Evolutionary conservation across 2,113 vertebrate species (phyloP).

Genomic region (Esox niger): DNA sequence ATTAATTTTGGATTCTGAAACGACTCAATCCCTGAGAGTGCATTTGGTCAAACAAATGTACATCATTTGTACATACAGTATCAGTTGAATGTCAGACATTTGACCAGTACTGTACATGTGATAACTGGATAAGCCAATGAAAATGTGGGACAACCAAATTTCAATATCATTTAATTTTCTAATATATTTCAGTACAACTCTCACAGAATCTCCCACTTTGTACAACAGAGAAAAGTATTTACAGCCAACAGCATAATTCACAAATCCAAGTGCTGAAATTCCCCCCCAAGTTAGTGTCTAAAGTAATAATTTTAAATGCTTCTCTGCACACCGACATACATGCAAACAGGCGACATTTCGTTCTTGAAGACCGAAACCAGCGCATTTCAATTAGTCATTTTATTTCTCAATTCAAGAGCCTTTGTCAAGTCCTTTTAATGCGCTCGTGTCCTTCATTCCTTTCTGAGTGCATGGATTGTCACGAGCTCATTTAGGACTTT

Average conservation of each 20-base stretch:
- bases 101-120: no score
- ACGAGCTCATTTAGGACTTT: background rate
- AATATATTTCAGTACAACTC: slow-evolving; percentile 68
- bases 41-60: no score
- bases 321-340: slow-evolving; percentile 48
- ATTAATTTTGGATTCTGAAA: background rate
- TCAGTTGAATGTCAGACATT: no score
- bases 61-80: no score
- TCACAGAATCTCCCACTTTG: slow-evolving; percentile 71
- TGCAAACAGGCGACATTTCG: slow-evolving; percentile 46
- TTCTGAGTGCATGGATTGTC: background rate
- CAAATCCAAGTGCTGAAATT: slow-evolving; percentile 75
- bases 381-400: slow-evolving; percentile 20
- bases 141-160: slow-evolving; percentile 21
- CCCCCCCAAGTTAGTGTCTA: slow-evolving; percentile 74
- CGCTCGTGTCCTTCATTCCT: background rate
- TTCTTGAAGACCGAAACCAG: slow-evolving; percentile 47
- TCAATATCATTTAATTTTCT: slow-evolving; percentile 74
- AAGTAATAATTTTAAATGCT: slow-evolving; percentile 44
- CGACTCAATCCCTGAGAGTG: background rate
- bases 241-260: slow-evolving; percentile 68
- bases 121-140: background rate
- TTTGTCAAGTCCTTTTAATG: background rate
- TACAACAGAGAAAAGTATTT: slow-evolving; percentile 71
- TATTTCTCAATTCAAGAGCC: background rate